These are phyloP conservation scores for Tonatia bakeri DNA, from an alignment of 2,113 vertebrate genomes.

Conservation along the genomic window DNA sequence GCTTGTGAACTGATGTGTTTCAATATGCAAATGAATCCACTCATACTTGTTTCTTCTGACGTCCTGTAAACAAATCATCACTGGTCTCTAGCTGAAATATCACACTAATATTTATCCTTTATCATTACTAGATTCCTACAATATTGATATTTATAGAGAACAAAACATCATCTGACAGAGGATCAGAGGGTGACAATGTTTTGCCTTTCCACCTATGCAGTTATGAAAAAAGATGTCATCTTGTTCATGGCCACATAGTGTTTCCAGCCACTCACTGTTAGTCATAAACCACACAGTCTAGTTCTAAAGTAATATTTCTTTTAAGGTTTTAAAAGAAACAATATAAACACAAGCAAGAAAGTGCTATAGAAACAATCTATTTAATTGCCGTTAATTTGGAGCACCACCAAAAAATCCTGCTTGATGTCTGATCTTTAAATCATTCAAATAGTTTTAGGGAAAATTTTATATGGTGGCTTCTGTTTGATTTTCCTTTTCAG, in stretches of 20 bases:
- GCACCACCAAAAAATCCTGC: not conserved
- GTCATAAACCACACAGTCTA: not conserved
- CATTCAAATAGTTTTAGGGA: not conserved
- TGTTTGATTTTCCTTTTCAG: not conserved
- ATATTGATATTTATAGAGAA: not conserved
- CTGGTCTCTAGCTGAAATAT: not conserved
- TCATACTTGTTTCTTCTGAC: not conserved
- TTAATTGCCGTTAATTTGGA: not conserved
- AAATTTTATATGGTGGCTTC: not conserved
- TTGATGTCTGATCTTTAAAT: not conserved
- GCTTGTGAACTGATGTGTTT: not conserved
- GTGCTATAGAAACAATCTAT: not conserved
- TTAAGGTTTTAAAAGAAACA: not conserved
- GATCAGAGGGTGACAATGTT: accelerated
- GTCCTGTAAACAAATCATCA: not conserved
- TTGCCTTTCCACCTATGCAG: not conserved
- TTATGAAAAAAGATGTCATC: not conserved
- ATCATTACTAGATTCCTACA: not conserved
- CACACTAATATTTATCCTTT: not conserved
- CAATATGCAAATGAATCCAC: too few relatives aligned
- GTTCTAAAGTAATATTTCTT: not conserved
- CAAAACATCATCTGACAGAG: not conserved
- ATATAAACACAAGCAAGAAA: not conserved
- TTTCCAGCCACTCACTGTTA: not conserved
- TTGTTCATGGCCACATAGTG: not conserved